These are phyloP conservation scores for Bombus confusus DNA, from an alignment of 1,140 invertebrate species.

Conservation along the genomic window DNA sequence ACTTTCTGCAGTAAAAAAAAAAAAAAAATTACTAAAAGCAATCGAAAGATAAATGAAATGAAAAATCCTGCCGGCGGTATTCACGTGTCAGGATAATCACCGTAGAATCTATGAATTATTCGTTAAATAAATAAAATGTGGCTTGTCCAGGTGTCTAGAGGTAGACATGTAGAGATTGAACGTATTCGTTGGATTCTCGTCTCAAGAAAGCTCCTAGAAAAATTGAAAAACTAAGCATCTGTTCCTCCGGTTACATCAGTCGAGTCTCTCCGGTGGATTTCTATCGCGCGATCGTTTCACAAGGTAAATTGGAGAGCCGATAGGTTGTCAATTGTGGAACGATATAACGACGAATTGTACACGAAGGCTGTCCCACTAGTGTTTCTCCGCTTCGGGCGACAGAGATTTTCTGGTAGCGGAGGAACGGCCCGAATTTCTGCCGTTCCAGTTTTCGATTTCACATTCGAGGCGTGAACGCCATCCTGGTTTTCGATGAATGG, in stretches of 20 bases:
- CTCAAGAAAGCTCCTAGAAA: not conserved
- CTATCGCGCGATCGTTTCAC: not conserved
- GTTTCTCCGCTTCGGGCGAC: not conserved
- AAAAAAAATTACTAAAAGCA: too few species aligned
- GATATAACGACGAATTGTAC: conserved; percentile 15
- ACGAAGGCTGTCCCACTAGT: not conserved
- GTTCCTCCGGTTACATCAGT: not conserved
- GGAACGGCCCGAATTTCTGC: not conserved
- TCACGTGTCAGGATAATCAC: too few species aligned
- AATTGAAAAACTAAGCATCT: not conserved
- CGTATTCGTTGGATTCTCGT: not conserved
- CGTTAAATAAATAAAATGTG: too few species aligned
- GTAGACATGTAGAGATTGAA: too few species aligned
- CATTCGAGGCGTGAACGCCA: not conserved
- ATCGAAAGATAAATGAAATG: too few species aligned
- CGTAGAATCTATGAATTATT: too few species aligned
- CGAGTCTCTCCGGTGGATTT: not conserved
- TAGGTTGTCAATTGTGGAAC: conserved; percentile 25
- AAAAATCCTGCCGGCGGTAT: too few species aligned
- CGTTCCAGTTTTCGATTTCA: not conserved
- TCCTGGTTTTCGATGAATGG: not conserved
- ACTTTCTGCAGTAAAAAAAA: too few species aligned
- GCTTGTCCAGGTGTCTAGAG: too few species aligned
- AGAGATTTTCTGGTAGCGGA: not conserved
- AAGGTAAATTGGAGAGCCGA: conserved; percentile 10